Conservation (phyloP, 2,113 vertebrate species). For the Cottus gobio region DNA sequence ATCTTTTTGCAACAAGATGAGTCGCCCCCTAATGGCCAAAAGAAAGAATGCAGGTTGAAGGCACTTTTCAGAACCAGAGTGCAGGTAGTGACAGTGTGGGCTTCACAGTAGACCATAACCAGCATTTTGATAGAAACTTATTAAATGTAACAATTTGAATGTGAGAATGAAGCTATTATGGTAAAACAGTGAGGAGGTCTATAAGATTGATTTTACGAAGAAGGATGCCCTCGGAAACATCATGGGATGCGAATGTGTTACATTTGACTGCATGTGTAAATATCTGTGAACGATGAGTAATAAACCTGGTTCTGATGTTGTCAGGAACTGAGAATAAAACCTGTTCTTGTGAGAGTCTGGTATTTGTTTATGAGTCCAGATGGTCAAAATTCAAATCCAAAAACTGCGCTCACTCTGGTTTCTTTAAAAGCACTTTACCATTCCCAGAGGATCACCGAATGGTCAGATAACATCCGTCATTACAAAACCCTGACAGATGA, state of each 20-base stretch:
- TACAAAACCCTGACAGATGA: constrained; percentile 26
- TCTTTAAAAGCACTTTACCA: constrained; percentile 33
- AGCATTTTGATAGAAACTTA: neutral
- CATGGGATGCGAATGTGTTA: neutral
- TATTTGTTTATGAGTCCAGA: constrained; percentile 42
- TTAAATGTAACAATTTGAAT: neutral
- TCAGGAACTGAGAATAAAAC: constrained; percentile 7
- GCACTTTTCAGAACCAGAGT: no score
- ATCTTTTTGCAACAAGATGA: no score
- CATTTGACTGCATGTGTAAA: constrained; percentile 4
- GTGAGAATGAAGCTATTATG: neutral
- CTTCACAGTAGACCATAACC: no score
- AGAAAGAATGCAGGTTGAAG: no score
- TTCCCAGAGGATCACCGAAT: neutral
- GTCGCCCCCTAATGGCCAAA: no score
- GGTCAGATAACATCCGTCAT: constrained; percentile 32
- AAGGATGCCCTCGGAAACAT: neutral
- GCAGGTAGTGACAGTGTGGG: no score
- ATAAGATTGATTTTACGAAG: neutral
- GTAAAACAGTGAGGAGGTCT: neutral
- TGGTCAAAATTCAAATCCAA: constrained; percentile 34
- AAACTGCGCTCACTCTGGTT: neutral
- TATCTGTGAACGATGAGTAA: constrained; percentile 10
- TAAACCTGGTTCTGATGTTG: constrained; percentile 11
- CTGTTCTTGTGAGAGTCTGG: constrained; percentile 7